Conservation (phyloP, 2,888 invertebrate genomes). For the Tortricodes alternella region DNA sequence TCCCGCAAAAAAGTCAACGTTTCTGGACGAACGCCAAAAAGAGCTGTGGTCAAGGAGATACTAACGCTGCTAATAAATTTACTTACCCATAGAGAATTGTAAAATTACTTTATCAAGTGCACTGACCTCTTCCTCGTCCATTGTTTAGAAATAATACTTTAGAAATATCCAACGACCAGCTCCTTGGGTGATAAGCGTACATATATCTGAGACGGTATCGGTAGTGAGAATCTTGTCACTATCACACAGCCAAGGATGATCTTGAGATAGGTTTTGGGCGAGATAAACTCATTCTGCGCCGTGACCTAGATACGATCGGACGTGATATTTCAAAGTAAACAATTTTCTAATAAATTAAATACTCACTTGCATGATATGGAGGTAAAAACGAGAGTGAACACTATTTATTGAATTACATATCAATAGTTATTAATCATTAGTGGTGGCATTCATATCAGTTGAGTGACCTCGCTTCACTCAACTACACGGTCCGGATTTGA, state of each 20-base stretch:
- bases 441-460: constrained; percentile 16
- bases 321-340: constrained; percentile 2
- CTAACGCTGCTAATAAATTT: constrained; percentile 31
- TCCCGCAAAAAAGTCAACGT: constrained; percentile 16
- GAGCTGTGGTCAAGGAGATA: constrained; percentile 23
- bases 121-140: constrained; percentile 56
- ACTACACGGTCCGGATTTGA: constrained; percentile 8
- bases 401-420: constrained; percentile 12
- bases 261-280: constrained; percentile 39
- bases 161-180: constrained; percentile 11
- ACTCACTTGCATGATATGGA: neutral
- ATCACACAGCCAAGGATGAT: constrained; percentile 39
- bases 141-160: constrained; percentile 33
- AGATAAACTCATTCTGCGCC: constrained; percentile 35
- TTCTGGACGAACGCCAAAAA: constrained; percentile 16
- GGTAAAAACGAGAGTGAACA: constrained; percentile 8
- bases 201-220: constrained; percentile 25
- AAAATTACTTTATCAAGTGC: constrained; percentile 37
- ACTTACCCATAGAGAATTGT: constrained; percentile 30
- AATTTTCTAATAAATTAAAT: neutral
- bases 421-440: constrained; percentile 17
- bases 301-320: constrained; percentile 35
- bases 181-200: constrained; percentile 23
- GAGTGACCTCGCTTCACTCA: constrained; percentile 15
- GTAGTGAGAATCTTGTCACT: constrained; percentile 15